Evolutionary conservation across 2,113 vertebrate species (phyloP).

Genomic region (Polypterus bichir): DNA sequence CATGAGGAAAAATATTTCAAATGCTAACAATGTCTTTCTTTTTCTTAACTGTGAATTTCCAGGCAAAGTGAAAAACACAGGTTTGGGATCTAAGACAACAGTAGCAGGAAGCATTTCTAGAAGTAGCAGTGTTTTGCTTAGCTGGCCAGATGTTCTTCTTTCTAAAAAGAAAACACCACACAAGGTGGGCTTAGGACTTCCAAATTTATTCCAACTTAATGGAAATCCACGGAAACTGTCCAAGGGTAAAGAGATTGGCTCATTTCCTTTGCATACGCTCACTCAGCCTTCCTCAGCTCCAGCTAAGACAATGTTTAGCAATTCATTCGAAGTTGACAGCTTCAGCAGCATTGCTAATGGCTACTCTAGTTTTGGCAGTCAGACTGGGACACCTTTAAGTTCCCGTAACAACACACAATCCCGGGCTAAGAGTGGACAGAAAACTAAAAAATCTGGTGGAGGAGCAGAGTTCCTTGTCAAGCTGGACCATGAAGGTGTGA

Average conservation of each 20-base stretch:
- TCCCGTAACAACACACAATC: conserved; percentile 51
- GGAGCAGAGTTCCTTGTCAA: conserved; percentile 74
- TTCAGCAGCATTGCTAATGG: conserved; percentile 90
- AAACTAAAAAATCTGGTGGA: conserved; percentile 48
- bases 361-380: conserved; percentile 67
- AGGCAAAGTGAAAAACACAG: conserved; percentile 65
- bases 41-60: conserved; percentile 17
- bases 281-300: conserved; percentile 39
- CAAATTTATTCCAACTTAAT: conserved; percentile 75
- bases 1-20: conserved; percentile 21
- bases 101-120: conserved; percentile 44
- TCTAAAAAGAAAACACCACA: conserved; percentile 56
- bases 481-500: conserved; percentile 92
- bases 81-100: conserved; percentile 59
- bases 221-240: conserved; percentile 56
- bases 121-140: conserved; percentile 49
- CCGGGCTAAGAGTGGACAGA: conserved; percentile 50
- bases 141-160: conserved; percentile 63
- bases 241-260: conserved; percentile 57
- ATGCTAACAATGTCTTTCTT: conserved; percentile 47
- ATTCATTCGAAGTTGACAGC: conserved; percentile 80
- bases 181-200: conserved; percentile 43
- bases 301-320: conserved; percentile 71
- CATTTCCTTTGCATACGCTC: conserved; percentile 47
- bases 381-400: conserved; percentile 47